phyloP scores from a whole-genome alignment of 2,888 invertebrate species.

The Mesochorus sp. region DNA sequence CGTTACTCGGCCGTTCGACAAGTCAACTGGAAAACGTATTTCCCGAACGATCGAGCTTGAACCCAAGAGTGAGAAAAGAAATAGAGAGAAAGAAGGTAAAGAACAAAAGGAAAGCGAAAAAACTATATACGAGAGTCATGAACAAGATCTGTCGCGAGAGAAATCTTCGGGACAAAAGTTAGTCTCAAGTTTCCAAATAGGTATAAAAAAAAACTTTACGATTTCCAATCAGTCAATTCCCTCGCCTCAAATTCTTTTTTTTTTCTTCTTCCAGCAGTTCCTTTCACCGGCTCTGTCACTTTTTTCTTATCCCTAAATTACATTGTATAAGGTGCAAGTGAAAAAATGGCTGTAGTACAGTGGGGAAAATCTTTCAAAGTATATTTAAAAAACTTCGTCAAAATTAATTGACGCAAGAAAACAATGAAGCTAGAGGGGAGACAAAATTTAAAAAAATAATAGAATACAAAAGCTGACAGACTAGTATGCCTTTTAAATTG shows the following conservation, averaged over 20 bases:
- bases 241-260: conserved; percentile 14
- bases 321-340: conserved; percentile 46
- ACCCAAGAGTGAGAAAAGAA: conserved; percentile 6
- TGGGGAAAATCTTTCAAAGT: too few species aligned
- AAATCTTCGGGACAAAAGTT: conserved; percentile 47
- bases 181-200: conserved; percentile 42
- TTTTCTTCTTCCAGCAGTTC: not conserved
- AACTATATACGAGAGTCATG: conserved; percentile 36
- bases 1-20: conserved; percentile 36
- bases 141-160: conserved; percentile 29
- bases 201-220: conserved; percentile 44
- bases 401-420: conserved; percentile 52
- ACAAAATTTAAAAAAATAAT: conserved; percentile 35
- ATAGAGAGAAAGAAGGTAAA: conserved; percentile 5
- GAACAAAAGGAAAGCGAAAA: conserved; percentile 8
- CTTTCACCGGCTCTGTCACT: not conserved
- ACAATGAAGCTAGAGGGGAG: conserved; percentile 32
- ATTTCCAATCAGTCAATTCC: conserved; percentile 59
- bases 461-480: conserved; percentile 4
- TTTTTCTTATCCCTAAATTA: conserved; percentile 34
- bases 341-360: conserved; percentile 48
- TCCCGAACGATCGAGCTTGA: conserved; percentile 58
- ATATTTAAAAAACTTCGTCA: too few species aligned
- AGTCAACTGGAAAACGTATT: conserved; percentile 60
- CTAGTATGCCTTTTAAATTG: conserved; percentile 53